Percentiles rank a stretch among this genome's conserved stretches.
phyloP scores from a whole-genome alignment of 2,888 invertebrate species.

The Acanthoscelides obtectus region DNA sequence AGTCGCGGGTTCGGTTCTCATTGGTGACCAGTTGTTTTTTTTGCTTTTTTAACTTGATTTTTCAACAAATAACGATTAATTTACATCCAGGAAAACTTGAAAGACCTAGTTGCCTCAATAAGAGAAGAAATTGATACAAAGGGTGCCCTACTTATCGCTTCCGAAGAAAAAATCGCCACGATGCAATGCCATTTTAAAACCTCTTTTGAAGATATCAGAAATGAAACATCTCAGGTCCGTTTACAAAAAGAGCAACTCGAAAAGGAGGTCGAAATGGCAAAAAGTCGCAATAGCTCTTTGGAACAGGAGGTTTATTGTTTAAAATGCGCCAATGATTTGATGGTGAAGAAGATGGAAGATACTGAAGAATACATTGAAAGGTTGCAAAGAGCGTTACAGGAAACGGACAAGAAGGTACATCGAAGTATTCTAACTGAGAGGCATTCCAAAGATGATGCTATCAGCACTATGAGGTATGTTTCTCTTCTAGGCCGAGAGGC shows the following conservation, averaged over 20 bases:
- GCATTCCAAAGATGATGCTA: neutral
- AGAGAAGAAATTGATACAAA: conserved; percentile 40
- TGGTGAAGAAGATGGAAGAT: conserved; percentile 18
- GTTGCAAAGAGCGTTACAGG: conserved; percentile 9
- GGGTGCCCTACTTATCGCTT: conserved; percentile 33
- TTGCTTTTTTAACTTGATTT: neutral
- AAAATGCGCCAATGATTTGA: conserved; percentile 11
- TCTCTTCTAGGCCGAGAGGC: too few species aligned
- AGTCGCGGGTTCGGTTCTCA: too few species aligned
- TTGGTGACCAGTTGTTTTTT: neutral
- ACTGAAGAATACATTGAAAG: conserved; percentile 22
- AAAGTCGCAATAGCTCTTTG: neutral
- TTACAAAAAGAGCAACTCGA: conserved; percentile 25
- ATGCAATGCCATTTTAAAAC: conserved; percentile 37
- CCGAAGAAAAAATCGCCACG: conserved; percentile 38
- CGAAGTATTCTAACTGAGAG: neutral
- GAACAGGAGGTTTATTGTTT: neutral
- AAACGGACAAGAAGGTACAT: neutral
- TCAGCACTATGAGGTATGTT: neutral
- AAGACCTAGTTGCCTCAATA: conserved; percentile 34
- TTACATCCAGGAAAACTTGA: conserved; percentile 34
- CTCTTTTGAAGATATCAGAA: conserved; percentile 36
- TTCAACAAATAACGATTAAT: conserved; percentile 7
- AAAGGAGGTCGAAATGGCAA: conserved; percentile 2
- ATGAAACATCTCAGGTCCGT: conserved; percentile 33